Base-by-base conservation (phyloP, 2,888 invertebrate species). In the Crepidodera aurea region DNA sequence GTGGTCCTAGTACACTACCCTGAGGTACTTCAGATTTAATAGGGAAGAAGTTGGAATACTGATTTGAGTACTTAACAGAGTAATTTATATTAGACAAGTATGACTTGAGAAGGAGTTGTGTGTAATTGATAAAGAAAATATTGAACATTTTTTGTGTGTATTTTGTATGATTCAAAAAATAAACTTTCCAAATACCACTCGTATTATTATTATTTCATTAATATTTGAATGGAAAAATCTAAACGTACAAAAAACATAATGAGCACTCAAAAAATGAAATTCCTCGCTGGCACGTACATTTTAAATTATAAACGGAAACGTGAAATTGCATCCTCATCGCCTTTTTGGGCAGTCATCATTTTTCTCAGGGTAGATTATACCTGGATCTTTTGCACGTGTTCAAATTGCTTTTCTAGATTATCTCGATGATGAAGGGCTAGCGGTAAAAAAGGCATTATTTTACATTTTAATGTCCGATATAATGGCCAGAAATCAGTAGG, bases 301-400 rank as follows among this genome's bases (percentile, higher is more conserved):
- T 32, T 32, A 37, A 37, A n/a, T 37, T 37, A 37, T 37, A 13
- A 37, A 37, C 13, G 37, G 37, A 37, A 37, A 37, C 13, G 10
- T 37, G 3, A 37, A 37, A 37, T 37, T 37, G n/a, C 32, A n/a
- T 8, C 32, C 12, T 32, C 32, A 32, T 32, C 8, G 37, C 37
- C 37, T 37, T 37, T 37, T 37, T 37, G 37, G 37, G 37, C 5
- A 37, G 18, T 42, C 12, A 25, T 15, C 34, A 27, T 18, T 59
- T 51, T 59, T 39, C 58, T 40, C 32, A 42, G 51, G 7, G 51
- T 48, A 32, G 27, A 51, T 15, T 59, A 13, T 51, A 59, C 51
- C 51, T 51, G 51, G 13, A 32, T 32, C 54, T 46, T 69, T 71
- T 72, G 73, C 74, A 75, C 74, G 75, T 75, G 74, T 74, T 75